phyloP scores from a whole-genome alignment of 2,113 vertebrate genomes.

The Gila orcuttii region DNA sequence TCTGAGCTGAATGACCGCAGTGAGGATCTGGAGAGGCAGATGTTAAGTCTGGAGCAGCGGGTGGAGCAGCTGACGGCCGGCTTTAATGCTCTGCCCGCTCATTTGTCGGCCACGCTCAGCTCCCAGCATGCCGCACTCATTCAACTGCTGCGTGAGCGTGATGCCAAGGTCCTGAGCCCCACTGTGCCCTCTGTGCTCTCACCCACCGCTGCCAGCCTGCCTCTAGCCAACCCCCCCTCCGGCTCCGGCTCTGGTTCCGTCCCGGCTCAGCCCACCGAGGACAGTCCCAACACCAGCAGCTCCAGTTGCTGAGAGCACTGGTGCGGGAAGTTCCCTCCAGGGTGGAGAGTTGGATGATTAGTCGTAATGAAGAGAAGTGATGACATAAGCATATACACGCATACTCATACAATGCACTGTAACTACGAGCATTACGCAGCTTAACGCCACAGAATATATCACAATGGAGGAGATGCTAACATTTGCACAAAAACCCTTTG shows the following conservation, averaged over 20 bases:
- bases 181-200: constrained; percentile 46
- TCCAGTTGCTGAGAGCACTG: constrained; percentile 85
- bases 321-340: not conserved
- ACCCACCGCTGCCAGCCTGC: constrained; percentile 52
- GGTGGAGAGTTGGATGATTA: constrained; percentile 34
- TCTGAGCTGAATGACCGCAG: constrained; percentile 96
- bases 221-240: constrained; percentile 56
- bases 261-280: constrained; percentile 75
- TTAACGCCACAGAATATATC: constrained; percentile 59
- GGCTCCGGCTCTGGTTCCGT: constrained; percentile 39
- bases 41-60: constrained; percentile 91
- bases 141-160: constrained; percentile 82
- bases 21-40: constrained; percentile 96
- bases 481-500: constrained; percentile 49
- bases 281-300: constrained; percentile 87
- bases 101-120: constrained; percentile 88
- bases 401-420: constrained; percentile 56
- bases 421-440: constrained; percentile 62
- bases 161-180: constrained; percentile 60
- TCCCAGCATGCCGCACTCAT: constrained; percentile 93
- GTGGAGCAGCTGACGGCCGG: constrained; percentile 90
- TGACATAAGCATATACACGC: constrained; percentile 26
- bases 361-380: not conserved
- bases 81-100: constrained; percentile 87
- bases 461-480: constrained; percentile 55